These are phyloP conservation scores for Oedothorax gibbosus DNA, from an alignment of 1,140 invertebrate genomes.

Conservation along the genomic window DNA sequence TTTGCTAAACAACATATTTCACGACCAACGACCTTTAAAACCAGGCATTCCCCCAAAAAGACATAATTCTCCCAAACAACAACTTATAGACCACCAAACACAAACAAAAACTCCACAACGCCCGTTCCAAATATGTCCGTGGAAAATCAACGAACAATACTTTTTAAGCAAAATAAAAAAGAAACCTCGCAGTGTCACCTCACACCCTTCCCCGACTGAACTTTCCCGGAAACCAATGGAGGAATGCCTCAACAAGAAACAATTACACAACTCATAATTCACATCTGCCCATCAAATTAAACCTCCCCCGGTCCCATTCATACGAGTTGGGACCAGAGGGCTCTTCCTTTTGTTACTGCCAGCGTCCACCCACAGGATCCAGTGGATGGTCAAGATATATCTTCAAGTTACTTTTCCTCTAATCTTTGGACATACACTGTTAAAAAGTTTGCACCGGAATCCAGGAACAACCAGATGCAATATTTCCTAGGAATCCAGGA, in stretches of 20 bases:
- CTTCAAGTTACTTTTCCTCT: not conserved
- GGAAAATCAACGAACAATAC: constrained; percentile 8
- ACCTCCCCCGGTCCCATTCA: constrained; percentile 3
- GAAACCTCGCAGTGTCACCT: not conserved
- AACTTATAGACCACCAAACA: not conserved
- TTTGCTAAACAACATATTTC: too few relatives aligned
- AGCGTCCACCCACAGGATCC: constrained; percentile 13
- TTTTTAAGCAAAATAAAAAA: not conserved
- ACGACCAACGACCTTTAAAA: not conserved
- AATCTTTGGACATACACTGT: not conserved
- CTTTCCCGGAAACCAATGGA: not conserved
- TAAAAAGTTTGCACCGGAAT: too few relatives aligned
- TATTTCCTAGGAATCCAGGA: too few relatives aligned
- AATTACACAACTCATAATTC: constrained; percentile 40
- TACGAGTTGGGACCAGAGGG: not conserved
- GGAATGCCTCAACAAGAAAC: constrained; percentile 25
- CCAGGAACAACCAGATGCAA: too few relatives aligned
- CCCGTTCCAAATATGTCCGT: constrained; percentile 32
- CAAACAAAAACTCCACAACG: not conserved
- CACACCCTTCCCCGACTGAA: constrained; percentile 24
- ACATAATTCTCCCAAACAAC: not conserved
- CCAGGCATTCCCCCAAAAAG: not conserved
- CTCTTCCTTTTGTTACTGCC: not conserved
- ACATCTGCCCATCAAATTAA: not conserved
- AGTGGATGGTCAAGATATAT: not conserved